These are phyloP conservation scores for Gymnothorax javanicus DNA, from an alignment of 2,797 vertebrate species.

Conservation along the genomic window DNA sequence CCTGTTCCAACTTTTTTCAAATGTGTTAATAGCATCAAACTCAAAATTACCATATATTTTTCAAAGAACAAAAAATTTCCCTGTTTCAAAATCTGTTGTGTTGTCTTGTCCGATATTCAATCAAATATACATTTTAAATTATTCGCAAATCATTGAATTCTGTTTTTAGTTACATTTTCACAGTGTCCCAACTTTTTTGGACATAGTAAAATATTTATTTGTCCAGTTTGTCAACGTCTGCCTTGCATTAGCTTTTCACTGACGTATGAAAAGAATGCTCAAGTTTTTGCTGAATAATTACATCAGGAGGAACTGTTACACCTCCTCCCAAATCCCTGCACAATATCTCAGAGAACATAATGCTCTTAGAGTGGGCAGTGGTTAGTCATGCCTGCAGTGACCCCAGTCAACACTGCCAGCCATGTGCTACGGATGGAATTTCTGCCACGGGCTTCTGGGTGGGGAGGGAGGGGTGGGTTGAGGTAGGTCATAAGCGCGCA, in stretches of 20 bases:
- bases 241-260: neutral
- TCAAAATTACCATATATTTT: too few species aligned
- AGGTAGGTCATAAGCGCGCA: too few species aligned
- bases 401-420: slow-evolving; percentile 1
- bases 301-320: slow-evolving; percentile 28
- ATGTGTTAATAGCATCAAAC: too few species aligned
- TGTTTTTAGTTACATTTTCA: too few species aligned
- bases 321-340: slow-evolving; percentile 39
- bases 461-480: neutral
- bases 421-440: slow-evolving; percentile 22
- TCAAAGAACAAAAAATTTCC: too few species aligned
- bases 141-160: too few species aligned
- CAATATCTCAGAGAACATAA: slow-evolving; percentile 55
- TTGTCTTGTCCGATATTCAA: too few species aligned
- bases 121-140: too few species aligned
- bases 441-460: neutral
- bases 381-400: neutral
- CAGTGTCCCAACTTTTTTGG: too few species aligned
- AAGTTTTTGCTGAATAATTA: slow-evolving; percentile 26
- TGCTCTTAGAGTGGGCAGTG: slow-evolving; percentile 48
- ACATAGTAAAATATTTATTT: neutral
- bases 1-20: too few species aligned
- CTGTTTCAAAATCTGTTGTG: too few species aligned
- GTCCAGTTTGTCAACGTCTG: neutral
- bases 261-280: slow-evolving; percentile 3